Base-by-base conservation (phyloP, 2,797 vertebrate species). In the Brachyalestes nurse region DNA sequence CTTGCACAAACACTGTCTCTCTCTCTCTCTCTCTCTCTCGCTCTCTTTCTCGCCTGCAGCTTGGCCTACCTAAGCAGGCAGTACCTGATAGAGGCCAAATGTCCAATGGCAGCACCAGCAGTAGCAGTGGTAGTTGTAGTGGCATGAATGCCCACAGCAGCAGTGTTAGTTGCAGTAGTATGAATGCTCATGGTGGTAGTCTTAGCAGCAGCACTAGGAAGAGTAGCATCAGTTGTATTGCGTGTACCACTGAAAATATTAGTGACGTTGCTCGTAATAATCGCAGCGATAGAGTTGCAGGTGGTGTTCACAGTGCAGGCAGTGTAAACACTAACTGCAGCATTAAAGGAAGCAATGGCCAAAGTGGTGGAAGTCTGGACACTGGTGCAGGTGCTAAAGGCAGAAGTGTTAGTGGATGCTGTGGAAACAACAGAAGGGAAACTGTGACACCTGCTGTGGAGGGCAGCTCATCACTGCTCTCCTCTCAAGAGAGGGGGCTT, bases 401-500 rank as follows among this genome's bases (percentile, higher is more conserved):
- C 17, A 76, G 73, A 70, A 86, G 84, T 74, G 74, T 28, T 61
- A 77, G 72, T 42, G 82, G 71, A 21, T 60, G 65, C 70, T 65
- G 78, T 82, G 86, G 85, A 75, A 87, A 84, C 84, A 62, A 77
- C 70, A 82, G 49, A 79, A 28, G 61, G 23, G 23, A 72, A 40
- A 80, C 73, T 38, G 40, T 19, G 19, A 5, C 58, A 70, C 67
- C 25, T 78, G 75, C 47, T 66, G 70, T 82, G 53, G 93, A 89
- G 90, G 90, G 0, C 93, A 93, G 71, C 73, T 91, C 73, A 90
- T 90, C 92, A 86, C 79, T 93, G 92, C 82, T 91, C 88, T 84
- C 67, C 45, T 82, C 14, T 65, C 9, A 93, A 23, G 93, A 89
- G 90, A 91, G 0, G 94, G 94, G 71, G 75, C 91, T 81, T 91